phyloP scores from a whole-genome alignment of 35 echinoderm and acorn worm species.

The Ptychodera flava region DNA sequence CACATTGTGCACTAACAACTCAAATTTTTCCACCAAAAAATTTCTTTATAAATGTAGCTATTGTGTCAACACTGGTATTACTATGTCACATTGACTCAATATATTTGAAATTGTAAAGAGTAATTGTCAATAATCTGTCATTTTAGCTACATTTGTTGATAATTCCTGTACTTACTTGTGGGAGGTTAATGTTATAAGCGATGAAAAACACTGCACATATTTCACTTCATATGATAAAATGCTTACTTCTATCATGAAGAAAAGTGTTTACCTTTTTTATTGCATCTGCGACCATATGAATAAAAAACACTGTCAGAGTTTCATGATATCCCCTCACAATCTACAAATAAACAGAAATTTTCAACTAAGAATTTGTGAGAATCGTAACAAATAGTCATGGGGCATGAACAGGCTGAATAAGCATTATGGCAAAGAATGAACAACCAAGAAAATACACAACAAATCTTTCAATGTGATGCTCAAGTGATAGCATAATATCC shows the following conservation, averaged over 20 bases:
- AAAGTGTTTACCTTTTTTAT: slow-evolving; percentile 27
- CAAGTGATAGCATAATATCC: too few relatives aligned
- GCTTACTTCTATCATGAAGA: too few relatives aligned
- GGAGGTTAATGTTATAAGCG: not conserved
- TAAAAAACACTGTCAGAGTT: slow-evolving; percentile 30
- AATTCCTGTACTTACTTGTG: not conserved
- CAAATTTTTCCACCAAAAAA: too few relatives aligned
- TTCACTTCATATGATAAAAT: not conserved
- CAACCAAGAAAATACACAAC: not conserved
- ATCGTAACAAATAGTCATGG: not conserved
- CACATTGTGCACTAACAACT: not conserved
- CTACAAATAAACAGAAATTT: not conserved
- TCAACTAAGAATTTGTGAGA: not conserved
- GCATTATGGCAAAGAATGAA: not conserved
- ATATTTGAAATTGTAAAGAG: too few relatives aligned
- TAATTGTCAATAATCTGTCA: not conserved
- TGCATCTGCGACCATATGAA: slow-evolving; percentile 15
- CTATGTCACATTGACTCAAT: too few relatives aligned
- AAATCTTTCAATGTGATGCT: not conserved
- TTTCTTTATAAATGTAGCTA: too few relatives aligned
- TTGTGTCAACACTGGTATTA: too few relatives aligned
- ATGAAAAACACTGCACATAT: not conserved
- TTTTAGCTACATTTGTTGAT: not conserved
- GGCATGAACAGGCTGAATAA: not conserved
- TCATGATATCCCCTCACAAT: slow-evolving; percentile 32